Conservation (phyloP, 1,140 invertebrate genomes). For the Epicauta chinensis region DNA sequence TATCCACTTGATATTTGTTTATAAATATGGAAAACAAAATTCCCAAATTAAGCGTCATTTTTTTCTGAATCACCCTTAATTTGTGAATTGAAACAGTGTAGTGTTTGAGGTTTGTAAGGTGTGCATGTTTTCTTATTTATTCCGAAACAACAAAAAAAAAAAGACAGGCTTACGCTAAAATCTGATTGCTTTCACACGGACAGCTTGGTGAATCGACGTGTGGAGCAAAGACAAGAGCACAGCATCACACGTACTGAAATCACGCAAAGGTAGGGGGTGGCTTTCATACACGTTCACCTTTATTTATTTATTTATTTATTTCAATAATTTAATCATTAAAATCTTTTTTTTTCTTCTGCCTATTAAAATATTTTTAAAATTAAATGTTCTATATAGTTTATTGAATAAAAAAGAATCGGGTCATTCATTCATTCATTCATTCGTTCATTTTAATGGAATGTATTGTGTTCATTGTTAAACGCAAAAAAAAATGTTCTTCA, state of each 20-base stretch:
- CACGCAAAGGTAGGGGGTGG: constrained; percentile 54
- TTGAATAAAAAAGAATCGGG: too few species aligned
- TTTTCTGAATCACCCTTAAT: background rate
- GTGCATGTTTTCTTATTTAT: too few species aligned
- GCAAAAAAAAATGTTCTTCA: constrained; percentile 1
- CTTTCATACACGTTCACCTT: constrained; percentile 6
- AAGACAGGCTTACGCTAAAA: constrained; percentile 26
- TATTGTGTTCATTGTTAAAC: too few species aligned
- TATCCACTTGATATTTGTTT: too few species aligned
- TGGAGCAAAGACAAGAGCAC: constrained; percentile 62
- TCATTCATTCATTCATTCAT: too few species aligned
- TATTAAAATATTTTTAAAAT: background rate
- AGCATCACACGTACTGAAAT: constrained; percentile 62
- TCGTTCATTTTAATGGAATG: too few species aligned
- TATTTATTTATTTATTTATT: constrained; percentile 16
- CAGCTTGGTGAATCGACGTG: constrained; percentile 62
- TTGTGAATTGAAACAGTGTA: constrained; percentile 8
- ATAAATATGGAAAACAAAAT: too few species aligned
- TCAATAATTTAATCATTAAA: constrained; percentile 15
- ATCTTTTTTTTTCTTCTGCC: constrained; percentile 6
- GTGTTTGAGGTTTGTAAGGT: background rate
- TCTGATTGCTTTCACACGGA: constrained; percentile 36
- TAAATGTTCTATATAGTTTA: too few species aligned
- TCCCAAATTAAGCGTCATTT: too few species aligned
- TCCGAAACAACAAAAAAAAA: too few species aligned